Conservation (phyloP, 2,797 vertebrate species). For the Parambassis ranga region DNA sequence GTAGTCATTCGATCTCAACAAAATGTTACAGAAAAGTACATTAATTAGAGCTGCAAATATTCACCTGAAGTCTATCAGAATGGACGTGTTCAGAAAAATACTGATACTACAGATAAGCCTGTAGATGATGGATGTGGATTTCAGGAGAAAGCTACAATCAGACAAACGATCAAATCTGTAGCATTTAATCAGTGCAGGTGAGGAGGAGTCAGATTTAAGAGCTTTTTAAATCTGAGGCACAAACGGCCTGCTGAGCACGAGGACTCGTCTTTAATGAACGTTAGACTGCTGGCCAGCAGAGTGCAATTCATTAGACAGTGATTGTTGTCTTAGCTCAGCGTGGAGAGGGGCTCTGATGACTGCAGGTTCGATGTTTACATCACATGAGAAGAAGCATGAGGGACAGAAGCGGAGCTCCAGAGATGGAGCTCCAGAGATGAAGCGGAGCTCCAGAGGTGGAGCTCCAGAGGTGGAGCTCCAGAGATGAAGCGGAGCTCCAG, state of each 20-base stretch:
- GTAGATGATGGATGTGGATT: not conserved
- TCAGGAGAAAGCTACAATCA: constrained; percentile 3
- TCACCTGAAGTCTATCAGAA: too few relatives aligned
- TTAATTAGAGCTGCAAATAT: too few relatives aligned
- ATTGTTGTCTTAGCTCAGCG: constrained; percentile 51
- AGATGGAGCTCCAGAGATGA: too few relatives aligned
- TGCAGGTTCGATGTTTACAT: constrained; percentile 29
- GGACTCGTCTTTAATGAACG: constrained; percentile 53
- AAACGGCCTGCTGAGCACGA: constrained; percentile 28
- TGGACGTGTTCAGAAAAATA: too few relatives aligned
- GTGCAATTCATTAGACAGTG: constrained; percentile 53
- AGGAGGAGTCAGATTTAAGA: constrained; percentile 15
- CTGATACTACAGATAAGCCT: too few relatives aligned
- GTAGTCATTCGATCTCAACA: too few relatives aligned
- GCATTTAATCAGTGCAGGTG: constrained; percentile 6
- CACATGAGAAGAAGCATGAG: not conserved
- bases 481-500: too few relatives aligned
- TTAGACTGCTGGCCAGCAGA: constrained; percentile 35
- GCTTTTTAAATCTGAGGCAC: constrained; percentile 1
- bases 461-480: too few relatives aligned
- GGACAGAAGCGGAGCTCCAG: too few relatives aligned
- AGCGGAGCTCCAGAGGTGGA: too few relatives aligned
- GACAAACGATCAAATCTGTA: constrained; percentile 6
- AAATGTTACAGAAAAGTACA: too few relatives aligned
- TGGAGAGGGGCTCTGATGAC: constrained; percentile 35